Evolutionary conservation across 1,140 invertebrate species (phyloP), one percentile per base, ranked within the genome.

Genomic region (Ceratosolen solmsi): DNA sequence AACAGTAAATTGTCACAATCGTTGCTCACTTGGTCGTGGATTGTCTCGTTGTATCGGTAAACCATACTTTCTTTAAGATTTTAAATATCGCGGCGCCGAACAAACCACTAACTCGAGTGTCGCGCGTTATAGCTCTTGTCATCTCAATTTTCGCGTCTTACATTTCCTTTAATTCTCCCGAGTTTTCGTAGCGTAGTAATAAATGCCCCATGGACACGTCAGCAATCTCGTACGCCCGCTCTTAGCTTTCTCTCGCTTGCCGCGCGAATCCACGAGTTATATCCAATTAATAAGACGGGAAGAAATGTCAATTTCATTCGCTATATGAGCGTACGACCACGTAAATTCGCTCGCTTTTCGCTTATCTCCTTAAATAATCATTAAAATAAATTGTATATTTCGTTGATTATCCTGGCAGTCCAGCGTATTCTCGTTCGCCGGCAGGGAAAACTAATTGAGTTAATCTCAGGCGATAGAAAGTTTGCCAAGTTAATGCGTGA

Each of bases 401-500:
- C 22, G 2, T 46, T 7, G 41, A 13, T 7, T 46, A 3, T 20
- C n/a, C 5, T n/a, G n/a, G n/a, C n/a, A 7, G n/a, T n/a, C 25
- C 9, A n/a, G 27, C 13, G 25, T 60, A 27, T 60, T 30, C n/a
- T 13, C 25, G 25, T 1, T 2, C n/a, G 25, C 33, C 20, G 4
- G 1, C 36, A 68, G 41, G 30, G 65, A 78, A 68, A 36, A 46
- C 76, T 54, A 41, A 78, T 70, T 68, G 63, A 78, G 46, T 54
- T 70, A 78, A 78, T 78, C 63, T 68, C 36, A 54, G 76, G 5
- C 27, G 46, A 46, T 70, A 25, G 30, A 68, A 54, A 68, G 63
- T 27, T 17, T 27, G n/a, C 2, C 5, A 25, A 72, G 7, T 72
- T 49, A 51, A 72, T 33, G 13, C 36, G 33, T 33, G 46, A n/a